A percentile compares a stretch with the other conserved stretches of the same genome.
Evolutionary conservation across 1,140 invertebrate species (phyloP).

Genomic region (Drosophila ohnishii): DNA sequence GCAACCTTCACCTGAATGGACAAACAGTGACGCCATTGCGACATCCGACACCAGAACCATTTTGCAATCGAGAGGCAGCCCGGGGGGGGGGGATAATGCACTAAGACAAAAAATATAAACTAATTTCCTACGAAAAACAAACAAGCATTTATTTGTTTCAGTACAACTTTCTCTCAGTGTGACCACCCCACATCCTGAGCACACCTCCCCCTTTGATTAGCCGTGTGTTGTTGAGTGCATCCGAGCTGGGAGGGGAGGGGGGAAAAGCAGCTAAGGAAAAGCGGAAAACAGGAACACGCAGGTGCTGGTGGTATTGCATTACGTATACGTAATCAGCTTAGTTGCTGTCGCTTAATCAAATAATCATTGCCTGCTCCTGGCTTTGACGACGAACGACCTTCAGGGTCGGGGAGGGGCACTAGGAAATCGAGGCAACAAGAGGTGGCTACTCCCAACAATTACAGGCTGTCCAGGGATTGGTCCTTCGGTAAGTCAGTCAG

Average conservation of each 20-base stretch:
- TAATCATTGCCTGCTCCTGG: conserved; percentile 48
- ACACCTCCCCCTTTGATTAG: conserved; percentile 38
- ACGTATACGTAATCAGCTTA: conserved; percentile 65
- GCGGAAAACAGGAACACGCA: not conserved
- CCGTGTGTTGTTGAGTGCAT: conserved; percentile 42
- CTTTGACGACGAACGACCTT: not conserved
- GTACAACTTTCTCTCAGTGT: not conserved
- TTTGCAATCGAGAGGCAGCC: conserved; percentile 28
- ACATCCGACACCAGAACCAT: conserved; percentile 48
- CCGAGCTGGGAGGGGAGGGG: not conserved
- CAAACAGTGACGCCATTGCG: conserved; percentile 52
- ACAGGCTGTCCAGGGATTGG: not conserved
- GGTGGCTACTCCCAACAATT: conserved; percentile 1
- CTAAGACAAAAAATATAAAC: not conserved
- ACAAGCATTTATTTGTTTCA: not conserved
- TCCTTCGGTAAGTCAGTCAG: not conserved
- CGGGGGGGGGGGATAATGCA: not conserved
- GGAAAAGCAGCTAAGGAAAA: not conserved
- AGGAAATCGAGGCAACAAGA: conserved; percentile 2
- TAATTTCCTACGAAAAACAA: not conserved
- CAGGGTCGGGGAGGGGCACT: not conserved
- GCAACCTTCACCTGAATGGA: conserved; percentile 53
- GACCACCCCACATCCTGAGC: not conserved
- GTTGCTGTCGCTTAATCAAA: conserved; percentile 62
- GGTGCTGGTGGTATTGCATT: conserved; percentile 38